Conservation (phyloP, 23 tunicate species). For the Ascidia mentula region DNA sequence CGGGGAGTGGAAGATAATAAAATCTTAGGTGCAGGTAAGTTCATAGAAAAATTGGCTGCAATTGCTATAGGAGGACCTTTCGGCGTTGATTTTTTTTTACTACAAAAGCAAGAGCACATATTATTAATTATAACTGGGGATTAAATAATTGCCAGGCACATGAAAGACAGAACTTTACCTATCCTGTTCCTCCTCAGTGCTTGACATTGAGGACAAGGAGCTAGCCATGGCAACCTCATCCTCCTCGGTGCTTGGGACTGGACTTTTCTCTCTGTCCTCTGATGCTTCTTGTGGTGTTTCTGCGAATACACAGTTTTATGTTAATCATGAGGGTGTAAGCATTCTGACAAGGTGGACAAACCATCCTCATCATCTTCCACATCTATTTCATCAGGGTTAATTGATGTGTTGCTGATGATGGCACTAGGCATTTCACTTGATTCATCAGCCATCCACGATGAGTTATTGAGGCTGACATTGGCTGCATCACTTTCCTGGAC, state of each 20-base stretch:
- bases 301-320: background rate
- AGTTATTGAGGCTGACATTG: conserved; percentile 24
- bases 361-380: conserved; percentile 61
- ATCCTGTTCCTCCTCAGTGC: background rate
- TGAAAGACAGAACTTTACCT: background rate
- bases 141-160: no score
- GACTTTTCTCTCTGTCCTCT: conserved; percentile 1
- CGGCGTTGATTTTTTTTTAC: background rate
- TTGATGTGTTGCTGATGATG: conserved; percentile 52
- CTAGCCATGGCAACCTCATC: conserved; percentile 7
- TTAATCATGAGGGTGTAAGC: background rate
- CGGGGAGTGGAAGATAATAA: conserved; percentile 16
- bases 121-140: no score
- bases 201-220: conserved; percentile 4
- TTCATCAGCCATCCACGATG: conserved; percentile 42
- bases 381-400: conserved; percentile 80
- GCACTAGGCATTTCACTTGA: conserved; percentile 34
- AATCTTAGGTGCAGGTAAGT: conserved; percentile 64
- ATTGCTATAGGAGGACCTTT: conserved; percentile 13
- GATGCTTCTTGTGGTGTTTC: background rate
- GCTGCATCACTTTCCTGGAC: background rate
- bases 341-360: background rate
- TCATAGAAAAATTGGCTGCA: conserved; percentile 65
- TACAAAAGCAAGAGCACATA: background rate
- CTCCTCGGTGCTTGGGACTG: background rate